phyloP scores from a whole-genome alignment of 2,113 vertebrate species.

The Clarias gariepinus region DNA sequence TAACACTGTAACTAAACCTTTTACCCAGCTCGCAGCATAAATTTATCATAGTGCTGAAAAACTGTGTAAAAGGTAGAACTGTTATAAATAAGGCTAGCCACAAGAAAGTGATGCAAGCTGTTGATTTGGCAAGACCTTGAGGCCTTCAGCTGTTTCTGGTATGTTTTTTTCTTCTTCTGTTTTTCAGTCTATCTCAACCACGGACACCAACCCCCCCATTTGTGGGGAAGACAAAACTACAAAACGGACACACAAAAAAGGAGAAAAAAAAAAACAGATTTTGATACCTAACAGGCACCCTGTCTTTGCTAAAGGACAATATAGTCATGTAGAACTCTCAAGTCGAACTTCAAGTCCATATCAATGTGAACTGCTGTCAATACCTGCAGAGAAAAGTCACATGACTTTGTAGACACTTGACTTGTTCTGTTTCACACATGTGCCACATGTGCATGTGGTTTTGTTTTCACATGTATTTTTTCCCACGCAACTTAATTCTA shows the following conservation, averaged over 20 bases:
- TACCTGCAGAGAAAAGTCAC: background rate
- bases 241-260: conserved; percentile 28
- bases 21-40: background rate
- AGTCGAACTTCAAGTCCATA: background rate
- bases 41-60: conserved; percentile 19
- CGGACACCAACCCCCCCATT: background rate
- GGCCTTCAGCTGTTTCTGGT: conserved; percentile 37
- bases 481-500: background rate
- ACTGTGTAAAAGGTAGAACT: conserved; percentile 21
- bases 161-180: conserved; percentile 33
- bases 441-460: background rate
- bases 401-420: too few relatives aligned
- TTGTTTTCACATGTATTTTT: background rate
- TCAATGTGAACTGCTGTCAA: background rate
- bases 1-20: background rate
- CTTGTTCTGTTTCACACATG: background rate
- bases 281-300: background rate
- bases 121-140: conserved; percentile 30
- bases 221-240: conserved; percentile 35
- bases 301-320: background rate
- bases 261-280: conserved; percentile 9
- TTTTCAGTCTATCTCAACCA: conserved; percentile 18
- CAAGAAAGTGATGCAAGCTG: conserved; percentile 40
- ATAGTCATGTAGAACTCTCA: background rate
- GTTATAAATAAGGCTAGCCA: conserved; percentile 8